Base-by-base conservation (phyloP, 2,797 vertebrate genomes). In the Allobates femoralis region DNA sequence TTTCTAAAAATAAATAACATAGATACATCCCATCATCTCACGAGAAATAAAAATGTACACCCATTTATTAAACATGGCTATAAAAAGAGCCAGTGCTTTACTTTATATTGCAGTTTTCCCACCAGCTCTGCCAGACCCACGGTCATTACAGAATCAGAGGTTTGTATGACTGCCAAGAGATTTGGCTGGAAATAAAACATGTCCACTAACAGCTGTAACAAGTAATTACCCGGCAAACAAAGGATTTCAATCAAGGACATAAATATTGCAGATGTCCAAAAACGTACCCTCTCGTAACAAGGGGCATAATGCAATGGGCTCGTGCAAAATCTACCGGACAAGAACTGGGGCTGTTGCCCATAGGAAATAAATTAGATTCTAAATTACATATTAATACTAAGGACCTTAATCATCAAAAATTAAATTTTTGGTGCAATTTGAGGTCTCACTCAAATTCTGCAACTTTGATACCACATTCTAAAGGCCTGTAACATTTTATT, bases 171-270 rank as follows among this genome's bases (percentile, higher is more conserved):
- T 78, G 76, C 67, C 62, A 83, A 83, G 69, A 78, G 77, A 56
- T 69, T 82, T 69, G 41, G 75, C 60, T 79, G 53, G 60, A 79
- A 79, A 50, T 37, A 85, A 30, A 85, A 78, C 76, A 56, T 26
- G 64, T 30, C 64, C 64, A 28, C 64, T 23, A 81, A 55, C 67
- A 80, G 66, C 41, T 58, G 62, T 69, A 51, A 71, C 50, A 19
- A 64, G 83, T 50, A 64, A 84, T 76, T 84, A 84, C 58, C 46
- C 60, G 34, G 0, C 74, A 76, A 41, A 84, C 41, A 86, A 86
- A 87, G 77, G 76, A 26, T 41, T 50, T 62, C 67, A 16, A 28
- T 41, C 51, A 79, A 73, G 83, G 78, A 60, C 69, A 74, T 19
- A 58, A 83, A 81, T 66, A 60, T 67, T 16, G 2, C n/a, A 71